These are phyloP conservation scores for Conus ventricosus DNA, from an alignment of 1,140 invertebrate genomes.

Conservation along the genomic window DNA sequence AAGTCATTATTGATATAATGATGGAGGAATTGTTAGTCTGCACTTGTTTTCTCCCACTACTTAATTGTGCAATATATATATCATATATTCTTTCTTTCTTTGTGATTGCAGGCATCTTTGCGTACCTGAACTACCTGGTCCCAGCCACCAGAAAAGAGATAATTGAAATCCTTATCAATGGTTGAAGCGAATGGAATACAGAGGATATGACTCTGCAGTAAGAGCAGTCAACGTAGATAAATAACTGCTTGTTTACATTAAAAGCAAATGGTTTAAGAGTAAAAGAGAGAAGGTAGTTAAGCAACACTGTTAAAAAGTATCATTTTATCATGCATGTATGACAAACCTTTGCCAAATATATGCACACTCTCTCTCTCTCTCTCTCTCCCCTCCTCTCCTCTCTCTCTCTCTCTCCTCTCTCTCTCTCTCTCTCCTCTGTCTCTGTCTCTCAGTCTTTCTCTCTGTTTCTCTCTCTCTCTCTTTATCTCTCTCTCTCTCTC, in stretches of 20 bases:
- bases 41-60: not conserved
- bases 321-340: too few species aligned
- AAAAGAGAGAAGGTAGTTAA: not conserved
- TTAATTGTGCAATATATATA: not conserved
- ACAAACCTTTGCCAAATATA: too few species aligned
- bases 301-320: too few species aligned
- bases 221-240: not conserved
- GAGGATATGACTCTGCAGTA: slow-evolving; percentile 98
- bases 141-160: slow-evolving; percentile 95
- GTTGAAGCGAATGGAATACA: slow-evolving; percentile 98
- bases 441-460: not conserved
- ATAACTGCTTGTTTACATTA: not conserved
- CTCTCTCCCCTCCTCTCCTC: too few species aligned
- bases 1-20: too few species aligned
- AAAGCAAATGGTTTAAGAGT: not conserved
- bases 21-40: too few species aligned
- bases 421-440: too few species aligned
- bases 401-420: too few species aligned
- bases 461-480: not conserved
- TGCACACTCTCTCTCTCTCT: too few species aligned
- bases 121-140: slow-evolving; percentile 98
- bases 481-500: not conserved
- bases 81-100: not conserved
- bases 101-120: slow-evolving; percentile 92
- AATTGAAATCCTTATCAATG: slow-evolving; percentile 94